Conservation (phyloP, 2,113 vertebrate species). For the Macaca nemestrina region DNA sequence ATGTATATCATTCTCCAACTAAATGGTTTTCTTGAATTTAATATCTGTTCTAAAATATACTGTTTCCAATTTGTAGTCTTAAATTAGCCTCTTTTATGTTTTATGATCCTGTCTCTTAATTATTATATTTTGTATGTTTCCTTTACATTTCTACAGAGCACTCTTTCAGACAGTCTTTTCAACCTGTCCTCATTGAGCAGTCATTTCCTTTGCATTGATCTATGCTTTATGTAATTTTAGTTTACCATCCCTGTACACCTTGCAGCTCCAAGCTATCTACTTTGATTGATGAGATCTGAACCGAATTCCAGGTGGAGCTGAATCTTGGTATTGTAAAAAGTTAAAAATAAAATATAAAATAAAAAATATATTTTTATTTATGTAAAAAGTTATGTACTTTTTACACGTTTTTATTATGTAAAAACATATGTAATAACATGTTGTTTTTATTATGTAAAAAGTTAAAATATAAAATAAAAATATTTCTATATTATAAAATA, state of each 20-base stretch:
- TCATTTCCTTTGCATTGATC: not conserved
- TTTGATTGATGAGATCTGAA: not conserved
- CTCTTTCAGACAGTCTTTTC: not conserved
- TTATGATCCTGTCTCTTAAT: not conserved
- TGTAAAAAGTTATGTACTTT: too few species aligned
- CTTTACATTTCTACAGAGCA: not conserved
- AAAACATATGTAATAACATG: too few species aligned
- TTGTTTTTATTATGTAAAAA: not conserved
- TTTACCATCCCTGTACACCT: not conserved
- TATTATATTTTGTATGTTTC: not conserved
- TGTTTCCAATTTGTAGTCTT: not conserved
- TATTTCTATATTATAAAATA: too few species aligned
- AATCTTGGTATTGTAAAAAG: not conserved
- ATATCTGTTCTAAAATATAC: not conserved
- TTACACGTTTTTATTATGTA: too few species aligned
- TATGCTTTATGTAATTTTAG: not conserved
- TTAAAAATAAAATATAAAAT: not conserved
- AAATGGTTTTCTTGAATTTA: not conserved
- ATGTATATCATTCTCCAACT: not conserved
- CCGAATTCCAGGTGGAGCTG: not conserved
- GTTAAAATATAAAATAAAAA: not conserved
- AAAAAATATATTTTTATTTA: too few species aligned
- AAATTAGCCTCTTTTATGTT: not conserved
- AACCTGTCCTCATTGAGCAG: not conserved
- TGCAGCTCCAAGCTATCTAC: not conserved